Evolutionary conservation across 2,888 invertebrate species (phyloP).

Genomic region (Napeogenes sylphis): DNA sequence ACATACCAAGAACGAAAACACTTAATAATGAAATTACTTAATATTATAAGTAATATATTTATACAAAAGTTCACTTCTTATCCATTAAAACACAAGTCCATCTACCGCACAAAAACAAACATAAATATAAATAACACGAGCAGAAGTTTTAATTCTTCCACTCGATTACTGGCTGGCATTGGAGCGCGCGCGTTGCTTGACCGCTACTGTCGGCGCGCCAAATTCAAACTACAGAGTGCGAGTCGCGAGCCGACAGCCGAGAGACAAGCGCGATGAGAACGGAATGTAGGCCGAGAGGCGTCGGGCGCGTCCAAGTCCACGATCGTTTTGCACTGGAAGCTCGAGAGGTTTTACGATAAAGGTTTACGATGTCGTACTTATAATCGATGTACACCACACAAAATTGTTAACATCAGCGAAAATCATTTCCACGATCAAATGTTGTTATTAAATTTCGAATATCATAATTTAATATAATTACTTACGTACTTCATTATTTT

Average conservation of each 20-base stretch:
- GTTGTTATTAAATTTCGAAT: no score
- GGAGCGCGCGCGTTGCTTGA: slow-evolving; percentile 54
- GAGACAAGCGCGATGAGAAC: slow-evolving; percentile 29
- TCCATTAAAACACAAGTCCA: slow-evolving; percentile 39
- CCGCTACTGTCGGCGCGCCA: slow-evolving; percentile 57
- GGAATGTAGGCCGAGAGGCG: slow-evolving; percentile 30
- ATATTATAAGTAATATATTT: slow-evolving; percentile 28
- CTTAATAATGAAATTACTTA: slow-evolving; percentile 23
- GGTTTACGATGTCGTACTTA: slow-evolving; percentile 30
- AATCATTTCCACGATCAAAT: no score
- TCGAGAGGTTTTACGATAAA: slow-evolving; percentile 28
- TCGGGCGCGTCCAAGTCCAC: slow-evolving; percentile 22
- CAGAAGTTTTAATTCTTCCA: slow-evolving; percentile 50
- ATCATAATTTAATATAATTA: no score
- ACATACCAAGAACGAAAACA: slow-evolving; percentile 43
- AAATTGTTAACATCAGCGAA: slow-evolving; percentile 28
- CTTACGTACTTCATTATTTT: no score
- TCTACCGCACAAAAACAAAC: slow-evolving; percentile 40
- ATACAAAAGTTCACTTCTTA: slow-evolving; percentile 30
- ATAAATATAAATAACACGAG: slow-evolving; percentile 51
- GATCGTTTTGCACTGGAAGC: slow-evolving; percentile 24
- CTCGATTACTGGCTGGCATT: slow-evolving; percentile 45
- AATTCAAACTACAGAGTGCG: slow-evolving; percentile 59
- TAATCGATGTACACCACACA: slow-evolving; percentile 28
- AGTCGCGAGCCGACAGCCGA: slow-evolving; percentile 16